Percentiles rank a stretch among this genome's conserved stretches.
phyloP scores from a whole-genome alignment of 2,797 vertebrate species.

The Gila robusta region DNA sequence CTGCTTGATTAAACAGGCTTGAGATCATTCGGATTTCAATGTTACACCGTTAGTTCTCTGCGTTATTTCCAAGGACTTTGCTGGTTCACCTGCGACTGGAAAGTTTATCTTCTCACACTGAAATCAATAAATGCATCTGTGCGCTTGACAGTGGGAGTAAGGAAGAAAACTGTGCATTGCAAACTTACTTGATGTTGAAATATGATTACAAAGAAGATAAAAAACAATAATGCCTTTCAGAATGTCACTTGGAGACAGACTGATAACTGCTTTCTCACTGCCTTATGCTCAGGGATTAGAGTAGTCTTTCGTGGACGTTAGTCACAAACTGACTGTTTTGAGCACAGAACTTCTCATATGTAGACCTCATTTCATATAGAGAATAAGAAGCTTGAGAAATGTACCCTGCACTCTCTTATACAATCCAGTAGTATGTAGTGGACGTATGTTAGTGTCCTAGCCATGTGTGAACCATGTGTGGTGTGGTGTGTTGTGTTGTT shows the following conservation, averaged over 20 bases:
- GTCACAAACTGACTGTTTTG: conserved; percentile 29
- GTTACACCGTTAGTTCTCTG: not conserved
- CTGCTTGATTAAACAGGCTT: not conserved
- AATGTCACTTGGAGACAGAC: conserved; percentile 25
- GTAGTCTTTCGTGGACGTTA: conserved; percentile 15
- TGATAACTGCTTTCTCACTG: conserved; percentile 29
- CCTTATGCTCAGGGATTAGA: conserved; percentile 28
- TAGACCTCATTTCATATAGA: not conserved
- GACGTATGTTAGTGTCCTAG: not conserved
- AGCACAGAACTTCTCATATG: not conserved
- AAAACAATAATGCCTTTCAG: conserved; percentile 13
- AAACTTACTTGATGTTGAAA: not conserved
- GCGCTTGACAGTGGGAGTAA: not conserved
- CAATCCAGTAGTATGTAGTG: not conserved
- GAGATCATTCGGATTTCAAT: not conserved
- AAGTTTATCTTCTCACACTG: conserved; percentile 32
- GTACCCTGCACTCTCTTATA: not conserved
- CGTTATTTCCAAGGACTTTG: not conserved
- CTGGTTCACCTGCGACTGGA: not conserved
- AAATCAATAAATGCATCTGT: conserved; percentile 14
- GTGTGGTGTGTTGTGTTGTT: not conserved
- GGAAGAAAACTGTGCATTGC: not conserved
- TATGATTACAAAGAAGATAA: not conserved
- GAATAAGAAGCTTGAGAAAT: not conserved
- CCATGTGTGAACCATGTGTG: not conserved